Evolutionary conservation across 2,113 vertebrate species (phyloP).

Genomic region (Laticauda laticaudata): DNA sequence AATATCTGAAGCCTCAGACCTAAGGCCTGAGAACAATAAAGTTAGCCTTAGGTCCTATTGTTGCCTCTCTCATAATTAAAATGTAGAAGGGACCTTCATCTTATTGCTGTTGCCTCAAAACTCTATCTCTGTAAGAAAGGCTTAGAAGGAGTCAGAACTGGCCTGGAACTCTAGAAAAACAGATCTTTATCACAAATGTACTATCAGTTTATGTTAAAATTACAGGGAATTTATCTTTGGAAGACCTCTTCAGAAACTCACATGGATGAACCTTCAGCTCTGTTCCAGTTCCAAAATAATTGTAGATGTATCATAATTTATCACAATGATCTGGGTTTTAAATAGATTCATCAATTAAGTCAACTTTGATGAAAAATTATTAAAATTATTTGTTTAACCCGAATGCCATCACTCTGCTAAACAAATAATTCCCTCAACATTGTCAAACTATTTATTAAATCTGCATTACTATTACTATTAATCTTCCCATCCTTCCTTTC

Average conservation of each 20-base stretch:
- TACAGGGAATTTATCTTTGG: background rate
- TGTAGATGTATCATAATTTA: background rate
- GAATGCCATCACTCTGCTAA: too few relatives aligned
- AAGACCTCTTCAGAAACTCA: background rate
- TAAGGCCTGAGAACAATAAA: too few relatives aligned
- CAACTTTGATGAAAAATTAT: background rate
- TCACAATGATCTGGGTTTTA: background rate
- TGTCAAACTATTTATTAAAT: too few relatives aligned
- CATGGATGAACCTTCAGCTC: constrained; percentile 15
- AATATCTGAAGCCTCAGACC: background rate
- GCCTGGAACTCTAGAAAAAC: too few relatives aligned
- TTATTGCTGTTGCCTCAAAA: background rate
- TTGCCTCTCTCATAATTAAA: background rate
- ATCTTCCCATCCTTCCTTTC: too few relatives aligned
- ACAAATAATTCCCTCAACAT: too few relatives aligned
- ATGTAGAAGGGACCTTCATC: too few relatives aligned
- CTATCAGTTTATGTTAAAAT: background rate
- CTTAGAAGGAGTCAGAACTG: background rate
- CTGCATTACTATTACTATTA: too few relatives aligned
- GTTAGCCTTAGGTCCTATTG: too few relatives aligned
- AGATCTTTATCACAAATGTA: background rate
- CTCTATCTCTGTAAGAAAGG: background rate
- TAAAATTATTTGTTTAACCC: too few relatives aligned
- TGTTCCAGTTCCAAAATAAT: background rate
- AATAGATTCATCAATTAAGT: background rate